Percentiles rank a stretch among this genome's conserved stretches.
These are phyloP conservation scores for Ips typographus DNA, from an alignment of 1,140 invertebrate species.

Conservation along the genomic window DNA sequence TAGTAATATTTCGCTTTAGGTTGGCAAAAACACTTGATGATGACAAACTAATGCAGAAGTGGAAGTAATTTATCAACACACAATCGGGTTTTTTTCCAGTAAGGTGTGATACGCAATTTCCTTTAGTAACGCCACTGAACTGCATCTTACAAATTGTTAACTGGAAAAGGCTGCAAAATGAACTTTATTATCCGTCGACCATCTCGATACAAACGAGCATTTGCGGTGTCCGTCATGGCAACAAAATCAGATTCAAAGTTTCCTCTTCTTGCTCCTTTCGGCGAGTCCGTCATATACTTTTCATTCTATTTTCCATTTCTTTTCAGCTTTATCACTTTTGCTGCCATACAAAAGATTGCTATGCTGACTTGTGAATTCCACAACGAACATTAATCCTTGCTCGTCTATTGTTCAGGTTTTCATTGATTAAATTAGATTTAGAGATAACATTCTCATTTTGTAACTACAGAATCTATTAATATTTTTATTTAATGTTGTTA, in stretches of 20 bases:
- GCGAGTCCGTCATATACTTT: constrained; percentile 3
- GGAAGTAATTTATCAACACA: too few relatives aligned
- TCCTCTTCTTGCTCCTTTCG: constrained; percentile 9
- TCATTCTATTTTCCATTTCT: too few relatives aligned
- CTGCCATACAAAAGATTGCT: too few relatives aligned
- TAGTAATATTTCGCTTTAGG: constrained; percentile 2
- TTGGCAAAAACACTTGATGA: neutral
- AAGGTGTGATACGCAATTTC: neutral
- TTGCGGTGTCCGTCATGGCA: constrained; percentile 16
- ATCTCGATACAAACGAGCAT: constrained; percentile 24
- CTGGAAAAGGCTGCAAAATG: constrained; percentile 13
- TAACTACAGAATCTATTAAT: too few relatives aligned
- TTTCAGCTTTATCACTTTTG: too few relatives aligned
- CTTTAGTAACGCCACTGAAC: constrained; percentile 7
- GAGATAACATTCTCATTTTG: too few relatives aligned
- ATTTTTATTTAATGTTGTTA: too few relatives aligned
- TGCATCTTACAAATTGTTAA: constrained; percentile 17
- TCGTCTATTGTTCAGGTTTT: too few relatives aligned
- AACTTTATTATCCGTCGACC: constrained; percentile 19
- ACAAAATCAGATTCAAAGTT: constrained; percentile 21
- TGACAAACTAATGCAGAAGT: too few relatives aligned
- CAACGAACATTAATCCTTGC: too few relatives aligned
- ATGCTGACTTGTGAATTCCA: too few relatives aligned
- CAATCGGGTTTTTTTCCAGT: neutral
- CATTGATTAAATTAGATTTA: too few relatives aligned